phyloP scores from a whole-genome alignment of 2,888 invertebrate species.

The Rhagium mordax region DNA sequence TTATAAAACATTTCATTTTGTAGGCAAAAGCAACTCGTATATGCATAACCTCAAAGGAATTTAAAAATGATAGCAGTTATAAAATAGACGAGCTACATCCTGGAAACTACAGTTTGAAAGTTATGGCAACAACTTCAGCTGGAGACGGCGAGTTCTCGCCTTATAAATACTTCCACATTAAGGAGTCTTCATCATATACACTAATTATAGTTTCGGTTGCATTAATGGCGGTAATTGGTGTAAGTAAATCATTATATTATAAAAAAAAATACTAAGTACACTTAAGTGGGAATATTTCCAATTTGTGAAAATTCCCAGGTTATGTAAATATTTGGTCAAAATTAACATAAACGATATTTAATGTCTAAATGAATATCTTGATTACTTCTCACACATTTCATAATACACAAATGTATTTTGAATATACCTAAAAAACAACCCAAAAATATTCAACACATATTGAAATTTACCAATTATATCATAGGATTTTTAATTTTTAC shows the following conservation, averaged over 20 bases:
- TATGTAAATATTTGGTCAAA: no score
- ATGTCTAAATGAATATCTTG: no score
- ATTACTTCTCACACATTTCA: no score
- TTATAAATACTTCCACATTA: constrained; percentile 75
- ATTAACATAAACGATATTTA: no score
- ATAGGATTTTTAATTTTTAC: no score
- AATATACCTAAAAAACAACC: no score
- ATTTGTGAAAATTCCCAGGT: no score
- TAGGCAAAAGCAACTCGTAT: constrained; percentile 73
- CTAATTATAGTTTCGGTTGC: constrained; percentile 46
- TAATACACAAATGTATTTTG: no score
- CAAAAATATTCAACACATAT: no score
- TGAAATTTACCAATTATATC: no score
- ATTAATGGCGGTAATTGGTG: constrained; percentile 44
- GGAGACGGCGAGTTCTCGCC: constrained; percentile 79
- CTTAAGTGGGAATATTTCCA: no score
- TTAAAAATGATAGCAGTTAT: constrained; percentile 59
- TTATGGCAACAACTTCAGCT: constrained; percentile 85
- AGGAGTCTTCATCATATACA: constrained; percentile 67
- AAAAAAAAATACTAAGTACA: not conserved
- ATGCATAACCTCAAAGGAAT: constrained; percentile 75
- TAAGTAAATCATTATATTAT: constrained; percentile 39
- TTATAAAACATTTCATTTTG: constrained; percentile 44
- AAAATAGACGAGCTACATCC: constrained; percentile 75
- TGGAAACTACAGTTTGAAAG: constrained; percentile 87